Evolutionary conservation across 2,888 invertebrate species (phyloP), one percentile per base, ranked within the genome.

Genomic region (Cyaniris semiargus): DNA sequence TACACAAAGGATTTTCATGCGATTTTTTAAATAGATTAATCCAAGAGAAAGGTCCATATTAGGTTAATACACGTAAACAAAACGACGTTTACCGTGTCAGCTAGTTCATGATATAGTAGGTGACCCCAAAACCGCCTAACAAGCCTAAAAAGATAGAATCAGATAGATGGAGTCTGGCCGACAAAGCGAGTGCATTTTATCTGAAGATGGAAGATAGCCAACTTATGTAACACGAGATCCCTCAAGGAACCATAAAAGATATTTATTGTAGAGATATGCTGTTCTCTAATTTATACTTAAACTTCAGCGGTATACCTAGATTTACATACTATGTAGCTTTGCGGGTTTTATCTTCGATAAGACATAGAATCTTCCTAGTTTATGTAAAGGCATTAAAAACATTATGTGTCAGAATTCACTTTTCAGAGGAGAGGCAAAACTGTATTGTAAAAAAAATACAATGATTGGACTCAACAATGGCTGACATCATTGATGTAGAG

Each of bases 161-260:
- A 60, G 60, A 60, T 60, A 60, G 60, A 23, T 60, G 60, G 60
- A 60, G 21, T 21, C 58, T n/a, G 23, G 60, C 60, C 60, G 60
- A 70, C 31, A 70, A 34, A 70, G 31, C 23, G 7, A 70, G 70
- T 70, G 70, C 34, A 70, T 31, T 70, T 70, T 70, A 70, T 70
- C 70, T 34, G 18, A 34, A 34, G 70, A 70, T 70, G 70, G 70
- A 70, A 70, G 70, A 70, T 34, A 70, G 70, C 70, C 70, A 70
- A 70, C 31, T 70, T 70, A 70, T 31, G 31, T 70, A 31, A 70
- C 23, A 21, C 70, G 70, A 60, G 27, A 27, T 70, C 34, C 70
- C 70, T 70, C 27, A 70, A 70, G 70, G 70, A n/a, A 34, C 27
- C 34, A 70, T 70, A 70, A 70, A 70, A 70, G 70, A 34, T 70